Evolutionary conservation across 2,888 invertebrate species (phyloP).

Genomic region (Nymphalis polychloros): DNA sequence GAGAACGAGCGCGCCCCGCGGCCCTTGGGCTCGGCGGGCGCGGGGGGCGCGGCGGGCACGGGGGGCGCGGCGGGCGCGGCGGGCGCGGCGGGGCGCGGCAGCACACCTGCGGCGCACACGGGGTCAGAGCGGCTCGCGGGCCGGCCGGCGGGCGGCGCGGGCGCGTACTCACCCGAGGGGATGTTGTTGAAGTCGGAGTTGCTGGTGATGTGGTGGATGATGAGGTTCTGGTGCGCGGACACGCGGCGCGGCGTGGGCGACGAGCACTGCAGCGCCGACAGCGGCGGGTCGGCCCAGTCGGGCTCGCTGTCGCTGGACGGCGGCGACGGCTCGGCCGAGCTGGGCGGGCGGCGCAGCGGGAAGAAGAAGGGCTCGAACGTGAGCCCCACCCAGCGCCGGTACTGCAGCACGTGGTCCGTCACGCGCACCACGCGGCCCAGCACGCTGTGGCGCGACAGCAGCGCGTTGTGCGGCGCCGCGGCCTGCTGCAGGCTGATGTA

Average conservation of each 20-base stretch:
- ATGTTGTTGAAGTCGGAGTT: constrained; percentile 78
- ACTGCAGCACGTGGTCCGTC: constrained; percentile 93
- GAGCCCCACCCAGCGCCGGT: constrained; percentile 77
- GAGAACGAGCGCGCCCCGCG: constrained; percentile 52
- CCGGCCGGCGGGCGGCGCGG: not conserved
- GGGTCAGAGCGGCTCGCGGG: not conserved
- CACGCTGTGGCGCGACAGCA: constrained; percentile 83
- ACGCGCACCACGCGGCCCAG: constrained; percentile 95
- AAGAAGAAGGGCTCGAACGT: constrained; percentile 74
- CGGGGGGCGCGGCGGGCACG: constrained; percentile 63
- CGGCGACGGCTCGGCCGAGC: constrained; percentile 20
- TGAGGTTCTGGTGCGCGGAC: constrained; percentile 75
- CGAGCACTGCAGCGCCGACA: constrained; percentile 76
- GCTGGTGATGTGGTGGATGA: constrained; percentile 78
- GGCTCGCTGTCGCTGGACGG: constrained; percentile 51
- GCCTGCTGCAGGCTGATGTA: constrained; percentile 91
- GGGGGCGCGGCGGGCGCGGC: constrained; percentile 39
- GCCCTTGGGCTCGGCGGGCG: constrained; percentile 36
- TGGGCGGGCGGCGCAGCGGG: constrained; percentile 50
- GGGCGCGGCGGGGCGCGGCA: constrained; percentile 61
- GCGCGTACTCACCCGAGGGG: constrained; percentile 57
- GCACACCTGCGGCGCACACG: constrained; percentile 56
- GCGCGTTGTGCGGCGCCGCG: constrained; percentile 80
- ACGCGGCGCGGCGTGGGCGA: constrained; percentile 76
- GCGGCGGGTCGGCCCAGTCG: constrained; percentile 55